A percentile compares a stretch with the other conserved stretches of the same genome.
Evolutionary conservation across 2,888 invertebrate genomes (phyloP).

Genomic region (Xanthorhoe designata): DNA sequence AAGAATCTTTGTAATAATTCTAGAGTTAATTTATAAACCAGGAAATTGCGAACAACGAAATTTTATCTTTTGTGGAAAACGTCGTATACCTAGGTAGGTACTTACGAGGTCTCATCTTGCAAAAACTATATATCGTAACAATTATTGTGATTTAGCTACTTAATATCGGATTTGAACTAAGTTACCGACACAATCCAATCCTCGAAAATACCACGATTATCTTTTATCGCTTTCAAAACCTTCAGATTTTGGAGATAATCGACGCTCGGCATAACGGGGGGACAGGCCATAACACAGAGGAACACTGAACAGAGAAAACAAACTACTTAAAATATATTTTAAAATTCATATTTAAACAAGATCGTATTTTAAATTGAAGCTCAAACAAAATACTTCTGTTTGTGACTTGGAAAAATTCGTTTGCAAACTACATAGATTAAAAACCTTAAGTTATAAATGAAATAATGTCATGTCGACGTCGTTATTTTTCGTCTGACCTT

Average conservation of each 20-base stretch:
- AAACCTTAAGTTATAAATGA: neutral
- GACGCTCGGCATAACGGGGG: slow-evolving; percentile 32
- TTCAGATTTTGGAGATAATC: slow-evolving; percentile 51
- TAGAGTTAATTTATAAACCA: slow-evolving; percentile 15
- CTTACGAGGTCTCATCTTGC: too few relatives aligned
- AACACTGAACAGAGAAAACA: neutral
- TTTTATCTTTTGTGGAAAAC: slow-evolving; percentile 33
- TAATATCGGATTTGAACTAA: neutral
- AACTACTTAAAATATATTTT: neutral
- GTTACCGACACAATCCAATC: neutral
- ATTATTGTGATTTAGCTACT: too few relatives aligned
- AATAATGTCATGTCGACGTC: neutral
- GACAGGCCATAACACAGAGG: slow-evolving; percentile 13
- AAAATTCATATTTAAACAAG: too few relatives aligned
- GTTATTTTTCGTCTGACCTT: neutral
- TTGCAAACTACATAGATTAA: neutral
- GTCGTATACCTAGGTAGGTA: too few relatives aligned
- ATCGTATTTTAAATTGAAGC: neutral
- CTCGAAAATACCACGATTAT: neutral
- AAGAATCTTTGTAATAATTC: slow-evolving; percentile 15
- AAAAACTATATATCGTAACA: too few relatives aligned
- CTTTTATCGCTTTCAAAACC: neutral
- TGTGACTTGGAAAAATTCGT: neutral
- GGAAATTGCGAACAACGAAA: slow-evolving; percentile 12
- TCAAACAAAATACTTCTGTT: neutral